Evolutionary conservation across 1,140 invertebrate species (phyloP).

Genomic region (Procambarus virginalis): DNA sequence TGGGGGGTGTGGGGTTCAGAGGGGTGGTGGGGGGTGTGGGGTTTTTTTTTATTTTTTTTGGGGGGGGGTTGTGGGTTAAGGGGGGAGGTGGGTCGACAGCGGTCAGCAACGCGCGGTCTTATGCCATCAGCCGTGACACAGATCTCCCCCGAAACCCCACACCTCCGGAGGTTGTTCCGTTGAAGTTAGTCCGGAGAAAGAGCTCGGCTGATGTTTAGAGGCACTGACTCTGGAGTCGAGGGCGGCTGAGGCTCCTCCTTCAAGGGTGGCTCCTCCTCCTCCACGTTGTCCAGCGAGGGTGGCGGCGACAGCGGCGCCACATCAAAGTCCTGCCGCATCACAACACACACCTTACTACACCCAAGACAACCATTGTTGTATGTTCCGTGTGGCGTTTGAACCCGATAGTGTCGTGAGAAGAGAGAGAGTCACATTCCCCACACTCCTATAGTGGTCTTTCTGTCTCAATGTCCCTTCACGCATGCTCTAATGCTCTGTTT

Average conservation of each 20-base stretch:
- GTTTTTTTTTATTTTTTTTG: too few species aligned
- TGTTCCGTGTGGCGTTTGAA: too few species aligned
- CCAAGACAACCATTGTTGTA: too few species aligned
- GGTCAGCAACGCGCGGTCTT: too few species aligned
- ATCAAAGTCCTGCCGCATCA: conserved; percentile 4
- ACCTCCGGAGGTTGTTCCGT: neutral
- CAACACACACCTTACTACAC: too few species aligned
- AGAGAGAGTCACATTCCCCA: too few species aligned
- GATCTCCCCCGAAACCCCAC: neutral
- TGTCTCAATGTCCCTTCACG: too few species aligned
- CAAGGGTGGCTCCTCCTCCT: conserved; percentile 9
- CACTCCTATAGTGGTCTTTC: too few species aligned
- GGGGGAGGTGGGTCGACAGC: conserved; percentile 5
- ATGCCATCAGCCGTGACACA: neutral
- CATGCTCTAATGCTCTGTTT: too few species aligned
- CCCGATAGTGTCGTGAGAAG: too few species aligned
- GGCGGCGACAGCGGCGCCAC: conserved; percentile 40
- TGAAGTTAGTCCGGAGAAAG: conserved; percentile 1
- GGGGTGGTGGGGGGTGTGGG: neutral
- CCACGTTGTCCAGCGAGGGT: conserved; percentile 43
- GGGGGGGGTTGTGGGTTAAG: neutral
- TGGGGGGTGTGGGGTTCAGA: neutral
- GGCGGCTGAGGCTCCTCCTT: conserved; percentile 35
- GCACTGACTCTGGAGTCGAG: conserved; percentile 45
- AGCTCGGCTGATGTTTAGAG: conserved; percentile 23